These are phyloP conservation scores for Cydia amplana DNA, from an alignment of 1,140 invertebrate species.

Conservation along the genomic window DNA sequence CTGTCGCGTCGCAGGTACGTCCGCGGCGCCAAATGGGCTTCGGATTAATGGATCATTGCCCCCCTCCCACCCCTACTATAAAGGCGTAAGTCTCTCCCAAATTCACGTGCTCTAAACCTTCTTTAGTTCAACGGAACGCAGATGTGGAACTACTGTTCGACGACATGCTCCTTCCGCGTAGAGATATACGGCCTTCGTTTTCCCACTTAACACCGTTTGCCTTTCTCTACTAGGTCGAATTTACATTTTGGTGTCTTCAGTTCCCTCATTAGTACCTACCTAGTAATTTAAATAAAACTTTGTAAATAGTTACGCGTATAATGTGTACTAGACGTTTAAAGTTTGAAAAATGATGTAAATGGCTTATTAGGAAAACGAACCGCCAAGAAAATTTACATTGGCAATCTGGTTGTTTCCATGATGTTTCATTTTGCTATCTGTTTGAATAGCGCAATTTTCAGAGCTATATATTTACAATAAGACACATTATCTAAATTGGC, in stretches of 20 bases:
- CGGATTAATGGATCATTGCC: conserved; percentile 83
- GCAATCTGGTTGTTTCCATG: neutral
- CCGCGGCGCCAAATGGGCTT: conserved; percentile 81
- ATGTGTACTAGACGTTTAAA: neutral
- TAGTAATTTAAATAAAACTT: neutral
- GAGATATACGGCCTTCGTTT: conserved; percentile 49
- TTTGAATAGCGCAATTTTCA: neutral
- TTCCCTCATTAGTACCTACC: neutral
- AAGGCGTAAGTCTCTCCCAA: conserved; percentile 13
- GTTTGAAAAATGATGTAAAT: no score
- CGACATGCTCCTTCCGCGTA: conserved; percentile 56
- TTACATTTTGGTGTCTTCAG: conserved; percentile 18
- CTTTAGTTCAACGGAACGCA: conserved; percentile 43
- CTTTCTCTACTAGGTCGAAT: conserved; percentile 26
- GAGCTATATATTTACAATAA: neutral
- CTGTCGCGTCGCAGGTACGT: conserved; percentile 74
- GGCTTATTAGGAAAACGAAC: no score
- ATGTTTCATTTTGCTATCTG: neutral
- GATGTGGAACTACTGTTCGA: conserved; percentile 70
- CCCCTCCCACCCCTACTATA: conserved; percentile 54
- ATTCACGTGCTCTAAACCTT: neutral
- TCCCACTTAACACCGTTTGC: conserved; percentile 43
- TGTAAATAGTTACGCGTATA: neutral
- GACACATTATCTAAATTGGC: conserved; percentile 7
- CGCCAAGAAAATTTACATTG: neutral